Base-by-base conservation (phyloP, 2,113 vertebrate species). In the Cercocebus atys region DNA sequence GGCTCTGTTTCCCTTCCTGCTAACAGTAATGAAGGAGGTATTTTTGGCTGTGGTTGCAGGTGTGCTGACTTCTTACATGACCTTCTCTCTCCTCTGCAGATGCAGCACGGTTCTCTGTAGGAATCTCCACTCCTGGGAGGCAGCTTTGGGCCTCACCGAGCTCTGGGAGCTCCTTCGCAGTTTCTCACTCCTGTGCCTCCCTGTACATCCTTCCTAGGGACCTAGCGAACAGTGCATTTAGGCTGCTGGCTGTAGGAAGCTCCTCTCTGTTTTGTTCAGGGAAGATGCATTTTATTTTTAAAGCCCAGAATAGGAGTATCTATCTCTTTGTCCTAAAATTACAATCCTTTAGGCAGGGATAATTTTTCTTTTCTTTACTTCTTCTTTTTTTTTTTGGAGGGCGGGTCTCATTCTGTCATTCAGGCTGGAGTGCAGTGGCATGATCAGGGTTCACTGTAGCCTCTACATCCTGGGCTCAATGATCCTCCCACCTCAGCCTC, bases 271-370 rank as follows among this genome's bases (percentile, higher is more conserved):
- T 88, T 73, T 81, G 30, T 55, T 82, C 27, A 64, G 52, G 30
- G 57, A 40, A 84, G 6, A 70, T 88, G 40, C 23, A 27, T 45
- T 95, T 45, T 64, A 22, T 50, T 59, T 18, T 14, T 43, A 45
- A 87, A 70, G 40, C 5, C n/a, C 22, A 82, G 45, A 94, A 75
- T 59, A 76, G 30, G 40, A 70, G 35, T 35, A 80, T 66, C 78
- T 78, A 61, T 43, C 30, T 96, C 25, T 95, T 90, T 93, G 40
- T 66, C 40, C 72, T 93, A 93, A 96, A 96, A 76, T 72, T 38
- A 89, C 4, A 92, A 68, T 61, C 61, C 1, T 88, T 82, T 79
- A 40, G 82, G 38, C 70, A 50, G 25, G 79, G 90, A 50, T 70
- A n/a, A 96, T 14, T 30, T 64, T 64, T 64, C 27, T 30, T 64